phyloP scores from a whole-genome alignment of 2,113 vertebrate species.

The Noturus placidus region DNA sequence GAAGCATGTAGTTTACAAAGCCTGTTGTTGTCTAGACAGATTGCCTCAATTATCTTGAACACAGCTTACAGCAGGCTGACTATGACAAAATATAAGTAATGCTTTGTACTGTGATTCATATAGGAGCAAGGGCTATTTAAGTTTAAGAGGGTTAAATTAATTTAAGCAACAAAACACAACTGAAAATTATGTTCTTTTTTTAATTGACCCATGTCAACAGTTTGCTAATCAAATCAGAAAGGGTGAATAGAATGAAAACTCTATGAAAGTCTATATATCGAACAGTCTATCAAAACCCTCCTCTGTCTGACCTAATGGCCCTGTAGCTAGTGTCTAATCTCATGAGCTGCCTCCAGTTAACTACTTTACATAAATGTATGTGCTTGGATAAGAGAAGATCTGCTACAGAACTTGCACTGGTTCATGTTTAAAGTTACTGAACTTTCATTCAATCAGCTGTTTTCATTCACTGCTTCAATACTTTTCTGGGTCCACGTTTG shows the following conservation, averaged over 20 bases:
- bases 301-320: neutral
- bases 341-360: neutral
- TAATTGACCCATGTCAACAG: neutral
- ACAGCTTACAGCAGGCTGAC: neutral
- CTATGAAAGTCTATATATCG: neutral
- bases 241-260: neutral
- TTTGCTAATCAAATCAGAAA: neutral
- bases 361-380: neutral
- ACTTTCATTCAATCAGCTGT: neutral
- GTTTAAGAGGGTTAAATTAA: neutral
- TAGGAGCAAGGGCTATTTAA: neutral
- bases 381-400: neutral
- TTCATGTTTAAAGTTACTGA: neutral
- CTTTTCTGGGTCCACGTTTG: neutral
- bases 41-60: neutral
- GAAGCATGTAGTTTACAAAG: neutral
- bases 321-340: neutral
- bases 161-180: neutral
- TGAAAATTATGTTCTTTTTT: neutral
- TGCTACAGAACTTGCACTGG: neutral
- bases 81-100: neutral
- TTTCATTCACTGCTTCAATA: neutral
- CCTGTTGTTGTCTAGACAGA: neutral
- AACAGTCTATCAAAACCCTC: neutral
- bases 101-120: neutral